Evolutionary conservation across 2,888 invertebrate species (phyloP).

Genomic region (Seira ritae): DNA sequence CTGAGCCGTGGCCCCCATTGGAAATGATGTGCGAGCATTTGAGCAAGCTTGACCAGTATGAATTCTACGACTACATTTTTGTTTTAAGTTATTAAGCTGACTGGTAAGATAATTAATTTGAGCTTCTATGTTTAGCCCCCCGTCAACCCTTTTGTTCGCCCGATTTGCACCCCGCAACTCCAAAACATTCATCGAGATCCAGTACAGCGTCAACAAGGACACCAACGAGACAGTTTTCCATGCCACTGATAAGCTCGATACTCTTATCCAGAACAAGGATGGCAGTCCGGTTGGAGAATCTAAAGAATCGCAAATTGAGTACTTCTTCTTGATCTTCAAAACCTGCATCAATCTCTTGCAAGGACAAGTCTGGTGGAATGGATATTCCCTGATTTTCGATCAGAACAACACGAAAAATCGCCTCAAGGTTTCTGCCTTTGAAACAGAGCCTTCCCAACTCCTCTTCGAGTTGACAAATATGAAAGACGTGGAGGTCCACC

Average conservation of each 20-base stretch:
- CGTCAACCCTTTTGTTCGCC: constrained; percentile 46
- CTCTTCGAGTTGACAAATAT: constrained; percentile 37
- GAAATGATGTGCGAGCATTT: constrained; percentile 35
- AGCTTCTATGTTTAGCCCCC: constrained; percentile 14
- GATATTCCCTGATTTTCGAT: constrained; percentile 42
- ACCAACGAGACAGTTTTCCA: constrained; percentile 33
- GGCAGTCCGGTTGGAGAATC: constrained; percentile 19
- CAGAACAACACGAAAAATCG: constrained; percentile 21
- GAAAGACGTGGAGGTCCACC: constrained; percentile 31
- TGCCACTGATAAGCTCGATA: constrained; percentile 18
- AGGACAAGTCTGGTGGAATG: constrained; percentile 56
- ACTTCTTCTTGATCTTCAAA: constrained; percentile 44
- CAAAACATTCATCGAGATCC: constrained; percentile 30
- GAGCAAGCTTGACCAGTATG: constrained; percentile 10
- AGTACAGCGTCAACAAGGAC: constrained; percentile 27
- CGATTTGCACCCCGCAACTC: constrained; percentile 17
- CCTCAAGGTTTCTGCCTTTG: constrained; percentile 37
- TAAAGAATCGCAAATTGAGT: constrained; percentile 25
- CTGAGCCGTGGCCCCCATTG: constrained; percentile 34
- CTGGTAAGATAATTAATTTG: background rate
- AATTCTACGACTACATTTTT: constrained; percentile 4
- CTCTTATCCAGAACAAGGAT: constrained; percentile 17
- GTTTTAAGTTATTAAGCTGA: background rate
- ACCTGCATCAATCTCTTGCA: constrained; percentile 39
- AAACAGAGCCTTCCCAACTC: constrained; percentile 29